Evolutionary conservation across 1,140 invertebrate genomes (phyloP).

Genomic region (Drosophila kohkoa): DNA sequence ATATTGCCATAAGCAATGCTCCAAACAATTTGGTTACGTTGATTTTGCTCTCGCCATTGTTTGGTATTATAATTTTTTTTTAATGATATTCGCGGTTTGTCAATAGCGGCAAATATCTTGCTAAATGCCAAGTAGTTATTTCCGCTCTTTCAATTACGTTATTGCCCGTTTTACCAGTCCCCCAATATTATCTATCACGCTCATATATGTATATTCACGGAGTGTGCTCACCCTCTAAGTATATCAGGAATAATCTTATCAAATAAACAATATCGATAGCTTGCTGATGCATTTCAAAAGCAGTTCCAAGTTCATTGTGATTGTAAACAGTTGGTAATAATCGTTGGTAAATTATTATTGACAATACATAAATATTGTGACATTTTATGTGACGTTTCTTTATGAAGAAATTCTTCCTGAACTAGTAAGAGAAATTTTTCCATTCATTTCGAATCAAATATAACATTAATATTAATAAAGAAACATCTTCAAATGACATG

Average conservation of each 20-base stretch:
- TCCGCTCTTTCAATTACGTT: constrained; percentile 21
- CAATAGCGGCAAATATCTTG: constrained; percentile 21
- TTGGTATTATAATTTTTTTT: background rate
- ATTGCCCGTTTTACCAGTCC: background rate
- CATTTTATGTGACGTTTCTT: no score
- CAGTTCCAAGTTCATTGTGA: background rate
- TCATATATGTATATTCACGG: background rate
- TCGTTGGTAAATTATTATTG: background rate
- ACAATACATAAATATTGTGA: no score
- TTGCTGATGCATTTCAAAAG: constrained; percentile 25
- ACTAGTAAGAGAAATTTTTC: no score
- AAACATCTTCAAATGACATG: no score
- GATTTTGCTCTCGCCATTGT: constrained; percentile 14
- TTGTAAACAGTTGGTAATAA: background rate
- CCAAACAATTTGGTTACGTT: constrained; percentile 25
- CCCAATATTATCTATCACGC: background rate
- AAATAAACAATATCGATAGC: constrained; percentile 2
- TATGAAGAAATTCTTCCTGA: no score
- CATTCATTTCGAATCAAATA: no score
- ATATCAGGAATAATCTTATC: constrained; percentile 45
- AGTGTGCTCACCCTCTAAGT: background rate
- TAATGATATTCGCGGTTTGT: constrained; percentile 18
- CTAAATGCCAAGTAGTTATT: constrained; percentile 9
- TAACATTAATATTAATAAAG: no score
- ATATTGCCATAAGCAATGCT: constrained; percentile 6